Percentiles rank a stretch among this genome's conserved stretches.
These are phyloP conservation scores for Acanthurus tractus DNA, from an alignment of 2,797 vertebrate genomes.

Conservation along the genomic window DNA sequence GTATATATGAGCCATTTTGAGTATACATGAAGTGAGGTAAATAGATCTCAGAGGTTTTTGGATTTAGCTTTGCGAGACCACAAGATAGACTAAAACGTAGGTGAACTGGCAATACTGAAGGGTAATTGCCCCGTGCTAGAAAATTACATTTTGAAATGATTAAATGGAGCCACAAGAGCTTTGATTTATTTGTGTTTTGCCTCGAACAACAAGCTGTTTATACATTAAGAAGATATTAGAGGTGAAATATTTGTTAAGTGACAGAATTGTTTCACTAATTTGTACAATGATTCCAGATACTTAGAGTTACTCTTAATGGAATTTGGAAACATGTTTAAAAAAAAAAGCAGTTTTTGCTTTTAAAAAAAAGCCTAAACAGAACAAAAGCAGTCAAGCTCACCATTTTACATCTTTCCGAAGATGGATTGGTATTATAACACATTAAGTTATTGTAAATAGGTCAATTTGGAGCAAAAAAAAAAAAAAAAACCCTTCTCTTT, in stretches of 20 bases:
- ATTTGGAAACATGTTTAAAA: conserved; percentile 21
- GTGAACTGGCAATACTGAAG: conserved; percentile 13
- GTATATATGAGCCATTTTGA: conserved; percentile 46
- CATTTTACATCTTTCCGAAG: conserved; percentile 53
- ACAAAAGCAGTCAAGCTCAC: conserved; percentile 48
- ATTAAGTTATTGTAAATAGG: conserved; percentile 73
- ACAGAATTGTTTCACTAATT: conserved; percentile 21
- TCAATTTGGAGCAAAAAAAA: conserved; percentile 51
- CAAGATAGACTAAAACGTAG: conserved; percentile 16
- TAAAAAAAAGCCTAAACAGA: conserved; percentile 16
- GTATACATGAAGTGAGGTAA: conserved; percentile 41
- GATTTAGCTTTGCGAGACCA: conserved; percentile 21
- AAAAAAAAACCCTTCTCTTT: conserved; percentile 61
- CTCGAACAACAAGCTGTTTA: conserved; percentile 33
- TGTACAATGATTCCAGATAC: conserved; percentile 5
- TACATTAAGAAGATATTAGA: conserved; percentile 38
- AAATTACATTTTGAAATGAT: conserved; percentile 7
- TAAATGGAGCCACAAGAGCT: neutral
- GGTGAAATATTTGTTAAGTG: conserved; percentile 38
- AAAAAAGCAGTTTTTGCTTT: conserved; percentile 34
- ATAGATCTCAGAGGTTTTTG: conserved; percentile 41
- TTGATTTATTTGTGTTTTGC: conserved; percentile 1
- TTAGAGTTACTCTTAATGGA: conserved; percentile 20
- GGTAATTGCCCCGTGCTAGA: neutral
- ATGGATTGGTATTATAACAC: conserved; percentile 58